Conservation (phyloP, 2,113 vertebrate genomes). For the Dicerorhinus sumatrensis region DNA sequence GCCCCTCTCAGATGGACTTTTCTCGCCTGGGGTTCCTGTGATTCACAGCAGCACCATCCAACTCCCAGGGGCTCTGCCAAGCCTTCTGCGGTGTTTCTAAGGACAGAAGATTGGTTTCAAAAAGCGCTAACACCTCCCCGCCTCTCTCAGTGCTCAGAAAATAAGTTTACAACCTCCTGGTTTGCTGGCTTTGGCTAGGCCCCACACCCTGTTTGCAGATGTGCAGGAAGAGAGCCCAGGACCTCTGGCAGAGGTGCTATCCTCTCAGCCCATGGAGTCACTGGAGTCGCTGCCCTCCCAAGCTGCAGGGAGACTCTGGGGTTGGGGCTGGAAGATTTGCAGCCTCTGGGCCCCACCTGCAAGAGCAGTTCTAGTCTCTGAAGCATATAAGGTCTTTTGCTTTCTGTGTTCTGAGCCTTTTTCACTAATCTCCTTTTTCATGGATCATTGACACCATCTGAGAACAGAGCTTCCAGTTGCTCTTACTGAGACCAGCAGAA, state of each 20-base stretch:
- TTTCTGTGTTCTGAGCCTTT: background rate
- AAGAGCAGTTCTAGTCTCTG: constrained; percentile 33
- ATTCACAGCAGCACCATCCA: background rate
- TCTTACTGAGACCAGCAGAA: background rate
- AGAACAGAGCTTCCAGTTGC: background rate
- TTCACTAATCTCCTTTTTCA: background rate
- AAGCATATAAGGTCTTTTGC: constrained; percentile 27
- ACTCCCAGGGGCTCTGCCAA: background rate
- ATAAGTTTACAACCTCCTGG: background rate
- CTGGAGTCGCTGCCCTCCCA: background rate
- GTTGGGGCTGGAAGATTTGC: constrained; percentile 49
- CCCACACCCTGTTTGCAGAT: background rate
- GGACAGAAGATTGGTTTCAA: constrained; percentile 39
- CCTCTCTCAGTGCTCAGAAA: constrained; percentile 20
- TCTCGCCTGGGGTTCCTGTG: background rate
- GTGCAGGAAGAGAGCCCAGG: background rate
- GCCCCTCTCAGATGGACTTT: background rate
- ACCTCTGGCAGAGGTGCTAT: background rate
- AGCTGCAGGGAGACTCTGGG: constrained; percentile 12
- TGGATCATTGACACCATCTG: background rate
- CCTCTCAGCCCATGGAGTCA: accelerated
- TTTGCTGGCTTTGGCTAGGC: constrained; percentile 26
- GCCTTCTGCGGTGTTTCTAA: constrained; percentile 23
- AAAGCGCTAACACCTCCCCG: background rate
- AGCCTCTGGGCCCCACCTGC: constrained; percentile 63